Evolutionary conservation across 2,797 vertebrate genomes (phyloP), one percentile per base, ranked within the genome.

Genomic region (Remorina albescens): DNA sequence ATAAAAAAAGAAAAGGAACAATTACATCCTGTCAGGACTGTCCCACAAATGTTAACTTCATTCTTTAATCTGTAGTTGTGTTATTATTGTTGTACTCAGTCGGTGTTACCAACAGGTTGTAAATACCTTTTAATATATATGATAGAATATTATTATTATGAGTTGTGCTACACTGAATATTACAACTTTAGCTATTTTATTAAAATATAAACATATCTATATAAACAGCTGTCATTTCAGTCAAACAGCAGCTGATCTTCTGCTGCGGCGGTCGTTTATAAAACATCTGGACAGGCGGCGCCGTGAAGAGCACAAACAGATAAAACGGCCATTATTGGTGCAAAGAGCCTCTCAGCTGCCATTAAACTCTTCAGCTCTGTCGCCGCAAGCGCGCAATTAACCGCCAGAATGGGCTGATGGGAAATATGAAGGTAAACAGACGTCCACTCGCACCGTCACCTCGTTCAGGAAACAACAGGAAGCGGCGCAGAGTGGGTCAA

Each of bases 401-500:
- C 68, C 78, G 46, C 60, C 39, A 2, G 59, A 55, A 62, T 10
- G 36, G 26, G 2, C 59, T 64, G 73, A 80, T 80, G 73, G 74
- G 76, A 86, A 84, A 77, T 19, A 3, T 50, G 69, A 55, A 65
- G 81, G 76, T 71, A 67, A 82, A 82, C 81, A 77, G 66, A 65
- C 55, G 67, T 76, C 87, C 67, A 64, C 70, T 76, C 65, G 56
- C 83, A 76, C 74, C 65, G 71, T 77, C 82, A 82, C 84, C 80
- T 87, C 75, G 13, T 56, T 70, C 49, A 60, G 81, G 80, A 76
- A 89, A 85, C 86, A 87, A 92, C 89, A 90, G 89, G 89, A 91
- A 87, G 88, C 65, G 6, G 57, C 37, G 23, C 64, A 8, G 72
- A 86, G 76, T 58, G 74, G 83, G 84, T 67, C 77, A 83, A 62